Base-by-base conservation (phyloP, 2,113 vertebrate genomes). In the Labeo catla region DNA sequence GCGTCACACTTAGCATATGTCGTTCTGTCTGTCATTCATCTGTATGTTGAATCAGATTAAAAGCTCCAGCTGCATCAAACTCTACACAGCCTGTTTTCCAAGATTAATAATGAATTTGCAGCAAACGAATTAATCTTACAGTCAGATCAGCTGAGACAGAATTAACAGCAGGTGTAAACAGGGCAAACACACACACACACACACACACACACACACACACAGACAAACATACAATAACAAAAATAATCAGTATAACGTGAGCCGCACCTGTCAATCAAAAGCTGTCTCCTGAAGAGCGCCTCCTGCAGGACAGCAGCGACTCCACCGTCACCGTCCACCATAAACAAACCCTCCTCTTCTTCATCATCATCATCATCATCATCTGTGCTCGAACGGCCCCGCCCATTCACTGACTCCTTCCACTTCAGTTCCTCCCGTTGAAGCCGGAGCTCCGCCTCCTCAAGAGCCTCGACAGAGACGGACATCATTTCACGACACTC, bases 361-460 rank as follows among this genome's bases (percentile, higher is more conserved):
- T 89, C 88, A 16, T 63, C 86, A n/a, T n/a, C 2, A n/a, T 89
- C 89, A 78, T 89, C 87, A 50, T 65, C 57, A n/a, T 87, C 87
- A 12, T 76, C 87, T 23, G 52, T 83, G 81, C 36, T 59, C 19
- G 1, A 21, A 19, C 39, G 47, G 72, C 81, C 72, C 1, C 49
- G 59, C 72, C 77, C 87, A 47, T 21, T 13, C 3, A 83, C 81
- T 59, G 88, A 85, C 39, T 77, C 16, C 16, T 91, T 88, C 84
- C 93, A 87, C 52, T 91, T 87, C 1, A 76, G 66, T 65, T 45
- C 90, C 78, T 94, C 92, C 76, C 77, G 89, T 57, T 92, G 94
- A 66, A 95, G 84, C 49, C 91, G 91, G 1, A 91, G 89, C 61
- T 95, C 93, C 23, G 93, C 90, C 87, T 94, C 93, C 63, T 94